Evolutionary conservation across 2,797 vertebrate genomes (phyloP).

Genomic region (Syndactyla subalaris): DNA sequence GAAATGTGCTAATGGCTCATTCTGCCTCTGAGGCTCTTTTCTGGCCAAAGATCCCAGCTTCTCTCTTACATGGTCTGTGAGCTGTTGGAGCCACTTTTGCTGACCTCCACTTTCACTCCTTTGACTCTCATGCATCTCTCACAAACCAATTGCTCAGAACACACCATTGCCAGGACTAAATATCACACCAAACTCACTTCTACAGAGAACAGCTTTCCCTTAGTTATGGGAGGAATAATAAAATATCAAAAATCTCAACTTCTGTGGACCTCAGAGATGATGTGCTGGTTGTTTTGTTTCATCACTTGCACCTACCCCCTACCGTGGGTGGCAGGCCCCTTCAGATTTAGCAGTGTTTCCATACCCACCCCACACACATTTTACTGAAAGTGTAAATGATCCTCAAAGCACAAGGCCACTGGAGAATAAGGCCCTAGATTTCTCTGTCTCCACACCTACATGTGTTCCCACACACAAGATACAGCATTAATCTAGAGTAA

Average conservation of each 20-base stretch:
- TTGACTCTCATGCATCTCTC: background rate
- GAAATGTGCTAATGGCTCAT: background rate
- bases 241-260: background rate
- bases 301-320: conserved; percentile 33
- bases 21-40: background rate
- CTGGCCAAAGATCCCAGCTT: background rate
- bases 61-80: background rate
- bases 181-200: background rate
- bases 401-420: conserved; percentile 49
- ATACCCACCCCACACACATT: conserved; percentile 16
- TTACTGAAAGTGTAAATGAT: conserved; percentile 59
- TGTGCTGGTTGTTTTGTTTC: background rate
- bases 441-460: conserved; percentile 64
- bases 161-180: background rate
- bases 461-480: conserved; percentile 48
- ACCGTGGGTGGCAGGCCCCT: conserved; percentile 18
- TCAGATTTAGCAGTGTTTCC: conserved; percentile 62
- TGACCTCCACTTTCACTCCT: background rate
- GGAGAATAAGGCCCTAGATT: conserved; percentile 53
- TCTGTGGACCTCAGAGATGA: background rate
- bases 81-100: background rate
- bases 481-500: conserved; percentile 50
- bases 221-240: background rate
- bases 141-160: background rate
- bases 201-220: background rate